These are phyloP conservation scores for Pelobates fuscus DNA, from an alignment of 2,113 vertebrate genomes.

Conservation along the genomic window DNA sequence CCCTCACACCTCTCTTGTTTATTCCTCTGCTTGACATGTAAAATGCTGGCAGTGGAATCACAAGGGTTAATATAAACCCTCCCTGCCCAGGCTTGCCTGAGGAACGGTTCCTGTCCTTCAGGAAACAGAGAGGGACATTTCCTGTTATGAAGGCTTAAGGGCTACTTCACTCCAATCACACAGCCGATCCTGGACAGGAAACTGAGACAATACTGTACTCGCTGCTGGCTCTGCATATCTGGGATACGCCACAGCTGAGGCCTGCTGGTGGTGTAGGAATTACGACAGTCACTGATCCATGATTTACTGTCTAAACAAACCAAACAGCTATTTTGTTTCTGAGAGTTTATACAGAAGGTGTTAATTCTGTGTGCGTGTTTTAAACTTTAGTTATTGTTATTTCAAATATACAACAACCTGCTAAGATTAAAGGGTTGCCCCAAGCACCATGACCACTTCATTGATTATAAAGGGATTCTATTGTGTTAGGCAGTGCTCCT, in stretches of 20 bases:
- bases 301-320: too few species aligned
- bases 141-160: slow-evolving; percentile 96
- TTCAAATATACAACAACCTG: too few species aligned
- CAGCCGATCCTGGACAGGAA: slow-evolving; percentile 86
- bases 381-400: too few species aligned
- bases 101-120: slow-evolving; percentile 92
- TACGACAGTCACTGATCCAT: background rate
- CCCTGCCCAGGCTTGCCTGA: slow-evolving; percentile 89
- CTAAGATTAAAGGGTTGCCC: too few species aligned
- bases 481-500: too few species aligned
- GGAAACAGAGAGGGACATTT: slow-evolving; percentile 95
- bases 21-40: background rate
- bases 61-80: slow-evolving; percentile 80
- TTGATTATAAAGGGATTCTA: too few species aligned
- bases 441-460: too few species aligned
- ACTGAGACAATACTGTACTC: slow-evolving; percentile 55
- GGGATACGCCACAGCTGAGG: background rate
- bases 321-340: too few species aligned
- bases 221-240: slow-evolving; percentile 31
- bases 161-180: slow-evolving; percentile 86
- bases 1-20: background rate
- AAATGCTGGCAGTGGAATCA: slow-evolving; percentile 45
- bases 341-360: too few species aligned
- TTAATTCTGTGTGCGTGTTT: too few species aligned
- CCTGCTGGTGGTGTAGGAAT: background rate